phyloP scores from a whole-genome alignment of 1,140 invertebrate species.

The Zaprionus kolodkinae region DNA sequence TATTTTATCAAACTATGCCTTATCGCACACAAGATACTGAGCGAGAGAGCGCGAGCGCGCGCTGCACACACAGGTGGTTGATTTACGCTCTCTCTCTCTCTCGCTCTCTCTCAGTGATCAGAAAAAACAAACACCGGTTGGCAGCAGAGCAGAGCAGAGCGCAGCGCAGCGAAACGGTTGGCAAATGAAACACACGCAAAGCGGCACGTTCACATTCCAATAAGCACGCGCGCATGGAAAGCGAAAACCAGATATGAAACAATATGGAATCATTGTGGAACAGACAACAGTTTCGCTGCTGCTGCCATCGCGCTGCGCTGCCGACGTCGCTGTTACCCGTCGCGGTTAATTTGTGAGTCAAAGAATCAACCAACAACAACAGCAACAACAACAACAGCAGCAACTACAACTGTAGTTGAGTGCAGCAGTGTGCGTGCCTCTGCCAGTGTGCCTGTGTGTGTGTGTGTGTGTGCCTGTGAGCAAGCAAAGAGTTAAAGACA shows the following conservation, averaged over 20 bases:
- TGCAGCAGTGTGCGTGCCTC: constrained; percentile 17
- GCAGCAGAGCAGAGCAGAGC: background rate
- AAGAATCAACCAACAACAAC: constrained; percentile 61
- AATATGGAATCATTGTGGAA: constrained; percentile 51
- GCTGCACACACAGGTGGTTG: constrained; percentile 34
- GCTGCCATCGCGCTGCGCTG: constrained; percentile 28
- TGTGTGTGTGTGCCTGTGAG: constrained; percentile 31
- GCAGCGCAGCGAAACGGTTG: constrained; percentile 8
- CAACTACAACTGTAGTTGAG: constrained; percentile 35
- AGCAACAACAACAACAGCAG: constrained; percentile 39
- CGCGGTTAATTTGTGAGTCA: constrained; percentile 77
- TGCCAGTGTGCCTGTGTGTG: constrained; percentile 14
- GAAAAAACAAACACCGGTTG: constrained; percentile 79
- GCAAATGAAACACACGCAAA: constrained; percentile 31
- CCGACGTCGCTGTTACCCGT: constrained; percentile 49
- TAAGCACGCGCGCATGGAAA: constrained; percentile 66
- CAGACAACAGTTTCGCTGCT: constrained; percentile 74
- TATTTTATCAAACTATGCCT: constrained; percentile 22
- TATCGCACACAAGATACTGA: no score
- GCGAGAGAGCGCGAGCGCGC: background rate
- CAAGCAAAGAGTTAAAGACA: constrained; percentile 52
- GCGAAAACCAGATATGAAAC: constrained; percentile 76
- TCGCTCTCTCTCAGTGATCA: constrained; percentile 26
- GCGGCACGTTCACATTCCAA: constrained; percentile 31
- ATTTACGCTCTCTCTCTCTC: constrained; percentile 29